Percentiles rank a stretch among this genome's conserved stretches.
These are phyloP conservation scores for Chaenogobius annularis DNA, from an alignment of 2,113 vertebrate genomes.

Conservation along the genomic window DNA sequence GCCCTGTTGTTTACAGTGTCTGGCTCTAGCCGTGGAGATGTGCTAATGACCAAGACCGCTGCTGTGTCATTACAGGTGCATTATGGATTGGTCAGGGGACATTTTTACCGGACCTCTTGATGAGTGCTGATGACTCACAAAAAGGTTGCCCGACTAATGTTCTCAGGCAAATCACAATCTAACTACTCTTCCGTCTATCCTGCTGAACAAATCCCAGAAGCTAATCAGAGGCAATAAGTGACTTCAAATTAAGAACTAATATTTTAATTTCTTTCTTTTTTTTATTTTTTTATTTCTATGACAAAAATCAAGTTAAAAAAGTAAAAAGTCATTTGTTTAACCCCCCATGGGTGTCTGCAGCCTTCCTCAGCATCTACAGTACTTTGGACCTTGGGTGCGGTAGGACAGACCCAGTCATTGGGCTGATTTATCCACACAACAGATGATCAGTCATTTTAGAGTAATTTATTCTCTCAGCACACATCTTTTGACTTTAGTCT, in stretches of 20 bases:
- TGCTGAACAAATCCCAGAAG: not conserved
- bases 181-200: not conserved
- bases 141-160: slow-evolving; percentile 17
- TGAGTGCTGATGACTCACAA: slow-evolving; percentile 20
- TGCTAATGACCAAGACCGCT: not conserved
- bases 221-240: not conserved
- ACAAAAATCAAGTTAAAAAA: not conserved
- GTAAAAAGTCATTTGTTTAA: too few species aligned
- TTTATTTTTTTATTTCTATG: too few species aligned
- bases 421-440: not conserved
- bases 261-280: too few species aligned
- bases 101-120: slow-evolving; percentile 7
- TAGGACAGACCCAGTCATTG: not conserved
- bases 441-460: not conserved
- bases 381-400: not conserved
- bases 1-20: not conserved
- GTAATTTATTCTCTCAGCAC: too few species aligned
- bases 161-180: slow-evolving; percentile 17
- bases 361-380: not conserved
- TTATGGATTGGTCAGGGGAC: not conserved
- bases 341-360: too few species aligned
- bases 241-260: not conserved
- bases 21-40: slow-evolving; percentile 5
- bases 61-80: slow-evolving; percentile 3
- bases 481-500: too few species aligned